Percentiles rank a stretch among this genome's conserved stretches.
Evolutionary conservation across 1,140 invertebrate species (phyloP).

Genomic region (Sarcophaga bullata): DNA sequence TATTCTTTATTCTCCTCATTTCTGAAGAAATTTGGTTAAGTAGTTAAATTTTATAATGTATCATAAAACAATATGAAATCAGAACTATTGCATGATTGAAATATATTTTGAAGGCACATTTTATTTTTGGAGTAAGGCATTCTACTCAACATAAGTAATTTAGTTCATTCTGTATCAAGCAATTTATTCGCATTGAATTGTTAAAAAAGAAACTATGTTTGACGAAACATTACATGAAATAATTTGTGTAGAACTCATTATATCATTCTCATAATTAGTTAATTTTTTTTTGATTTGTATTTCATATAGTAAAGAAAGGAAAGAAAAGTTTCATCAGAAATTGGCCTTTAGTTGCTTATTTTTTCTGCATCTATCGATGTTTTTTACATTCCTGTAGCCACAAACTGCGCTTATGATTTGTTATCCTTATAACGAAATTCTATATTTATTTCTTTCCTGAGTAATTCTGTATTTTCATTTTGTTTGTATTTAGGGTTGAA

Average conservation of each 20-base stretch:
- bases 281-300: background rate
- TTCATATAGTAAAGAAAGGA: background rate
- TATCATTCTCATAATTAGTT: constrained; percentile 1
- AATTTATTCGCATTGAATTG: too few relatives aligned
- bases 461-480: too few relatives aligned
- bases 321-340: constrained; percentile 16
- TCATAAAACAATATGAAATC: too few relatives aligned
- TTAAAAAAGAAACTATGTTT: background rate
- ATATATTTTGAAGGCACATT: too few relatives aligned
- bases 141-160: too few relatives aligned
- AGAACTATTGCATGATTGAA: too few relatives aligned
- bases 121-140: too few relatives aligned
- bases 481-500: background rate
- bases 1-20: too few relatives aligned
- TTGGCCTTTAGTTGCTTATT: background rate
- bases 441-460: constrained; percentile 9
- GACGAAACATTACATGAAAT: constrained; percentile 7
- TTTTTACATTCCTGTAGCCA: constrained; percentile 8
- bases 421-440: constrained; percentile 15
- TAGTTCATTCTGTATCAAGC: too few relatives aligned
- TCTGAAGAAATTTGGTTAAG: too few relatives aligned
- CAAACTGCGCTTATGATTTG: constrained; percentile 40
- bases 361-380: background rate
- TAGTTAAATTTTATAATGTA: too few relatives aligned
- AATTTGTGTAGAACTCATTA: constrained; percentile 18